phyloP scores from a whole-genome alignment of 2,113 vertebrate species.

The Pangasianodon gigas region DNA sequence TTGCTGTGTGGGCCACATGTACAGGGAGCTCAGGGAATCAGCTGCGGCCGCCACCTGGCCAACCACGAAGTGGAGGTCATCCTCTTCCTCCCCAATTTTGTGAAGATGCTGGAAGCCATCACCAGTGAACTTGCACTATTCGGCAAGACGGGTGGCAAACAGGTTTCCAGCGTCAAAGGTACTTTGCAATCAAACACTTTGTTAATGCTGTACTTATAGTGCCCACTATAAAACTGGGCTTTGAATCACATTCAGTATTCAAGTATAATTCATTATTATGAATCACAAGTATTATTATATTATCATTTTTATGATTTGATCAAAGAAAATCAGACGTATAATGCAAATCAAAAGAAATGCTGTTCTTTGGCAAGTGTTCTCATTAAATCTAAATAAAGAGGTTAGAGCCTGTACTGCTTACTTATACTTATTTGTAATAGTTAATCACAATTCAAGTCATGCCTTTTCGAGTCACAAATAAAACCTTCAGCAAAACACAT shows the following conservation, averaged over 20 bases:
- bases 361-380: not conserved
- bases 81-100: slow-evolving; percentile 94
- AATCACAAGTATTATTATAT: not conserved
- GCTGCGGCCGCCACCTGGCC: slow-evolving; percentile 93
- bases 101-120: slow-evolving; percentile 95
- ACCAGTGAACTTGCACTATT: slow-evolving; percentile 93
- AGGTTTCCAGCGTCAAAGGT: slow-evolving; percentile 95
- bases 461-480: not conserved
- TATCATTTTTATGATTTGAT: not conserved
- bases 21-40: slow-evolving; percentile 97
- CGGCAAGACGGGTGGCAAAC: slow-evolving; percentile 87
- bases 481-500: not conserved
- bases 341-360: not conserved
- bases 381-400: not conserved
- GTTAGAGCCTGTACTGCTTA: not conserved
- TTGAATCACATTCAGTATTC: not conserved
- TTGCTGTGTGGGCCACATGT: slow-evolving; percentile 93
- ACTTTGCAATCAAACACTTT: not conserved
- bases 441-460: not conserved
- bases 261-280: not conserved
- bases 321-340: not conserved
- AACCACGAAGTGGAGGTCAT: slow-evolving; percentile 96
- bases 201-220: not conserved
- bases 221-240: not conserved
- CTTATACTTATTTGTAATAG: not conserved